phyloP scores from a whole-genome alignment of 2,888 invertebrate genomes.

The Willowsia nigromaculata region DNA sequence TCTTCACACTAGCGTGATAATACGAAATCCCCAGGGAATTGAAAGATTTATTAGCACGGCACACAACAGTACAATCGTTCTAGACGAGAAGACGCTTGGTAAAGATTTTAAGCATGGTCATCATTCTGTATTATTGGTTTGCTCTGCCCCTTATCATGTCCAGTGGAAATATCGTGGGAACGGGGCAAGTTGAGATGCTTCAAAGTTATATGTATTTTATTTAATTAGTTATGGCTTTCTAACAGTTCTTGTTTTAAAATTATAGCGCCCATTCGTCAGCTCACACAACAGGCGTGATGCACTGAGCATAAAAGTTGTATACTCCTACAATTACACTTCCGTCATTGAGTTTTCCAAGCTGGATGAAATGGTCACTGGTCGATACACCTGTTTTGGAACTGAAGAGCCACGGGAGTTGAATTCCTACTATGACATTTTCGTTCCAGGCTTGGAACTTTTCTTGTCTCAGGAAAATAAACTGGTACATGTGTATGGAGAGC shows the following conservation, averaged over 20 bases:
- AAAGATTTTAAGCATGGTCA: constrained; percentile 57
- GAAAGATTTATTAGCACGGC: constrained; percentile 38
- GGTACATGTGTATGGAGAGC: constrained; percentile 67
- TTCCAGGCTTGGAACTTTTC: constrained; percentile 68
- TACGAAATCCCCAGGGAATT: constrained; percentile 59
- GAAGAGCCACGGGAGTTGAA: constrained; percentile 62
- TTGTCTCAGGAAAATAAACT: constrained; percentile 45
- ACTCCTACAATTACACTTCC: constrained; percentile 68
- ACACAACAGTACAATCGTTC: constrained; percentile 57
- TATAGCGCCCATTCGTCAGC: constrained; percentile 56
- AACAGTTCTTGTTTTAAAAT: not conserved
- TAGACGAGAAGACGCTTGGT: constrained; percentile 57
- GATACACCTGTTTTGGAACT: constrained; percentile 69
- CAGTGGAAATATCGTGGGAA: constrained; percentile 69
- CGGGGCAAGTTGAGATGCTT: constrained; percentile 50
- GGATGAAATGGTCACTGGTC: constrained; percentile 63
- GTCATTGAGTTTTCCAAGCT: constrained; percentile 67
- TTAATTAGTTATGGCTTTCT: not conserved
- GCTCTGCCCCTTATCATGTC: constrained; percentile 67
- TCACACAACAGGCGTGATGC: constrained; percentile 60
- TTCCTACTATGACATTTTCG: constrained; percentile 64
- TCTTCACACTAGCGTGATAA: constrained; percentile 56
- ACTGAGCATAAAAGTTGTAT: constrained; percentile 48
- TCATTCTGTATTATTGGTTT: constrained; percentile 55
- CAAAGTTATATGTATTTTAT: not conserved